Percentiles rank a stretch among this genome's conserved stretches.
Evolutionary conservation across 2,888 invertebrate species (phyloP).

Genomic region (Magallana nippona): DNA sequence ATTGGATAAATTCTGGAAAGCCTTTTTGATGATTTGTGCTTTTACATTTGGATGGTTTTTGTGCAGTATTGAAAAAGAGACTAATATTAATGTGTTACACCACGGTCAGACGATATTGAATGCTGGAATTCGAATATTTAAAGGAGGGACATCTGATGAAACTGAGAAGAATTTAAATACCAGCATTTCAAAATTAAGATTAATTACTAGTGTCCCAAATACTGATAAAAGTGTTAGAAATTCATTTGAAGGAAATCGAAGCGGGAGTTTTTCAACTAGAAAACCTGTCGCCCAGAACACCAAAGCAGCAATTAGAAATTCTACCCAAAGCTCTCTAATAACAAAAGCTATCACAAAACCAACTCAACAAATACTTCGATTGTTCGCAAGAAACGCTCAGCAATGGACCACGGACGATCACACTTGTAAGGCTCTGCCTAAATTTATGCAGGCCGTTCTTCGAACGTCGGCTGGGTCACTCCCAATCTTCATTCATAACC

Average conservation of each 20-base stretch:
- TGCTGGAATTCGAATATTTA: conserved; percentile 18
- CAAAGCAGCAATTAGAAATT: not conserved
- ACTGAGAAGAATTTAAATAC: not conserved
- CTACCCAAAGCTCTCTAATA: not conserved
- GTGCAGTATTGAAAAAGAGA: not conserved
- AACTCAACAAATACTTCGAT: not conserved
- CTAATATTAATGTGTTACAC: not conserved
- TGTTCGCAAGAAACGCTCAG: conserved; percentile 3
- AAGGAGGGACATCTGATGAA: not conserved
- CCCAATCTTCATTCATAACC: conserved; percentile 47
- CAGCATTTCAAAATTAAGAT: not conserved
- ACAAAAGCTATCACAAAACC: not conserved
- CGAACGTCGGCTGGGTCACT: conserved; percentile 37
- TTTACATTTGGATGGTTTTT: conserved; percentile 17
- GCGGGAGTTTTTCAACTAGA: not conserved
- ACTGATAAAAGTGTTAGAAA: not conserved
- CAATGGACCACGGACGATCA: conserved; percentile 40
- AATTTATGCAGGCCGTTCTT: conserved; percentile 33
- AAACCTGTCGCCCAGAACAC: not conserved
- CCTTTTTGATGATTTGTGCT: conserved; percentile 7
- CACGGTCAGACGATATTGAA: conserved; percentile 6
- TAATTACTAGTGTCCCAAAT: not conserved
- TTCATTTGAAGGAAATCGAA: not conserved
- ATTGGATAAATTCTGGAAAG: not conserved
- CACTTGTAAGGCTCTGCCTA: conserved; percentile 37